phyloP scores from a whole-genome alignment of 2,888 invertebrate genomes.

The Xestia c-nigrum region DNA sequence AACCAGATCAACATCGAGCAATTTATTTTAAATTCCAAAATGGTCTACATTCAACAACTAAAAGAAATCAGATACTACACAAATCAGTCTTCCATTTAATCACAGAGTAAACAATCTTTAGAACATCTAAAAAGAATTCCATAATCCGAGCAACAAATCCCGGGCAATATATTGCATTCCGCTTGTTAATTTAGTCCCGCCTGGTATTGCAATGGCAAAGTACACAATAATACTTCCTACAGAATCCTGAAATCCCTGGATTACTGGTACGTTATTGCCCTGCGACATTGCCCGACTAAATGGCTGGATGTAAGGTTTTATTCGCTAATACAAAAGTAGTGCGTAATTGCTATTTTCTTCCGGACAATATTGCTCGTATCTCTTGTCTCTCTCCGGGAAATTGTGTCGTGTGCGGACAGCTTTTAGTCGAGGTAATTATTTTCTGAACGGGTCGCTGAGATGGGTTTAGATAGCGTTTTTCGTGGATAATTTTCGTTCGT shows the following conservation, averaged over 20 bases:
- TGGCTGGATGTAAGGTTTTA: conserved; percentile 74
- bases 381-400: conserved; percentile 43
- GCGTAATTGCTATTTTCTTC: conserved; percentile 73
- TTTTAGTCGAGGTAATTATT: conserved; percentile 53
- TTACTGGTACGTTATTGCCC: conserved; percentile 83
- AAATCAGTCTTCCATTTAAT: conserved; percentile 10
- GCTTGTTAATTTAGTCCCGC: conserved; percentile 79
- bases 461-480: conserved; percentile 30
- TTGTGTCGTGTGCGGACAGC: conserved; percentile 42
- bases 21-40: not conserved
- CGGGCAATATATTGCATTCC: conserved; percentile 80
- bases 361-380: conserved; percentile 54
- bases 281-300: conserved; percentile 69
- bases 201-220: conserved; percentile 74
- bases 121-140: conserved; percentile 50
- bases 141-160: conserved; percentile 75
- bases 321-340: conserved; percentile 79
- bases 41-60: not conserved
- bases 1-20: not conserved
- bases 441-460: conserved; percentile 46
- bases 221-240: conserved; percentile 77
- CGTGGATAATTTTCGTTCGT: conserved; percentile 30
- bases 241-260: conserved; percentile 77
- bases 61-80: not conserved
- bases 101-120: conserved; percentile 13